Evolutionary conservation across 2,797 vertebrate genomes (phyloP), one percentile per base, ranked within the genome.

Genomic region (Erpetoichthys calabaricus): DNA sequence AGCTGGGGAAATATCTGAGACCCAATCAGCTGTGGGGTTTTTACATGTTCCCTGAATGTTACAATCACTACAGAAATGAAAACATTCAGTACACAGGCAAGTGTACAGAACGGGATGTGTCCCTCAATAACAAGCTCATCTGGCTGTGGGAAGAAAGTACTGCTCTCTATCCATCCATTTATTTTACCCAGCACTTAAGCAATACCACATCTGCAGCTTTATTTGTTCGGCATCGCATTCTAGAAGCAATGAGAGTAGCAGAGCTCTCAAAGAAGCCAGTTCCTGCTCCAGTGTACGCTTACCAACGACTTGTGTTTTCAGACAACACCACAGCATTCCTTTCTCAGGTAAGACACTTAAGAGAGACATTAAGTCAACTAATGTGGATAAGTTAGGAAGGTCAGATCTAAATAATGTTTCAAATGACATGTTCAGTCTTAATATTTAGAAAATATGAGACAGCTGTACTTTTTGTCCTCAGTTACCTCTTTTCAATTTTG

Each of bases 31-130:
- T 45, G 7, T 60, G 53, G 59, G 59, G 53, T 4, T 60, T 10
- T 8, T 51, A 45, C 47, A 44, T 60, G 5, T 60, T 60, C 46
- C 59, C 59, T 1, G 53, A 60, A 9, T 60, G 59, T 7, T 60
- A 56, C 59, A 60, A 60, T 42, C 45, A 51, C 42, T 10, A 1
- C 1, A 1, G 3, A 45, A 60, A 3, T 50, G 10, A 2, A 5
- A 6, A 3, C 46, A 46, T 4, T 3, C 5, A 8, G 58, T 50
- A 5, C 44, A 4, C 3, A 25, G 25, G 25, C 25, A 25, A 25
- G 25, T 59, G 49, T 8, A 50, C 51, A 4, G 3, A 8, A 3
- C n/a, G 52, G 25, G 58, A 53, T 10, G 3, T 44, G 8, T 3
- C 5, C 4, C 51, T 50, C 8, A 59, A 59, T 8, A 10, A 52